phyloP scores from a whole-genome alignment of 2,888 invertebrate genomes.

The Lamellibrachia satsuma region DNA sequence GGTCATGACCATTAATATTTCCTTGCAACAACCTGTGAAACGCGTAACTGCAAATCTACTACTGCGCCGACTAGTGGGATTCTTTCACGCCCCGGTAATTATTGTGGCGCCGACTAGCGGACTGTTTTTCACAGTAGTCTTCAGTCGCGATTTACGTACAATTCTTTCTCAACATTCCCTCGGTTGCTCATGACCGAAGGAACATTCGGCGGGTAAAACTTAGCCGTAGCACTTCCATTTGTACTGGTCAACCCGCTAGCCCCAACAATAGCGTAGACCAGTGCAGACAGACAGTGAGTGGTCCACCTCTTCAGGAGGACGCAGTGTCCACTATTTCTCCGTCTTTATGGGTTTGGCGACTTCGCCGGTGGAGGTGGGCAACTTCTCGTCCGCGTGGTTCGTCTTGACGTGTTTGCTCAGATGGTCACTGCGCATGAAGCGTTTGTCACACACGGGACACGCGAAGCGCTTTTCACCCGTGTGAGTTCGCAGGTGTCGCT shows the following conservation, averaged over 20 bases:
- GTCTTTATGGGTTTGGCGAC: not conserved
- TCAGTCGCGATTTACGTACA: not conserved
- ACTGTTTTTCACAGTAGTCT: not conserved
- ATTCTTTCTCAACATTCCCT: not conserved
- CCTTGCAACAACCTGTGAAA: not conserved
- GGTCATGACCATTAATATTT: not conserved
- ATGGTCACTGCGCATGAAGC: constrained; percentile 92
- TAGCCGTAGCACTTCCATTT: not conserved
- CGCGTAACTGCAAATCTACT: not conserved
- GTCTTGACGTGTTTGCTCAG: constrained; percentile 92
- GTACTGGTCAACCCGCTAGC: not conserved
- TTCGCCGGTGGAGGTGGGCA: not conserved
- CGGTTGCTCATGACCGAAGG: not conserved
- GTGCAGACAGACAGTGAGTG: not conserved
- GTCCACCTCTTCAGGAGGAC: not conserved
- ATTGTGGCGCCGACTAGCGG: not conserved
- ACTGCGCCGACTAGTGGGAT: not conserved
- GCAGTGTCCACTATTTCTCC: not conserved
- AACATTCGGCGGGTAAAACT: not conserved
- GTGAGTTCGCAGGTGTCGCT: constrained; percentile 93
- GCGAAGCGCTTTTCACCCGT: constrained; percentile 90
- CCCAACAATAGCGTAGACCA: not conserved
- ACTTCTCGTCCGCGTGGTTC: constrained; percentile 68
- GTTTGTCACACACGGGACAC: constrained; percentile 87
- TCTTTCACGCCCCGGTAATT: not conserved